A percentile compares a stretch with the other conserved stretches of the same genome.
Evolutionary conservation across 2,888 invertebrate species (phyloP).

Genomic region (Teleiodes luculella): DNA sequence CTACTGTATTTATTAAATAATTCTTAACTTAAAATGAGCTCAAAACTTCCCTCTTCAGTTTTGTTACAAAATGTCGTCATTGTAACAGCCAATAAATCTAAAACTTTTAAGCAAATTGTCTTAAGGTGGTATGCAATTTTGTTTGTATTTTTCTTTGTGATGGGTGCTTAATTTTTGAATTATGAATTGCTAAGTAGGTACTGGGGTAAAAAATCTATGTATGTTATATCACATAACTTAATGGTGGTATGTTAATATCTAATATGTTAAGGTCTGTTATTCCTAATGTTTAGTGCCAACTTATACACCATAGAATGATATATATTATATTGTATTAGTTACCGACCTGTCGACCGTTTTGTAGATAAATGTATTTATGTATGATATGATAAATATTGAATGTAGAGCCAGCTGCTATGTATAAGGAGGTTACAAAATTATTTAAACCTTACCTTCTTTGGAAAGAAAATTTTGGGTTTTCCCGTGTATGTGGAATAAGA

Average conservation of each 20-base stretch:
- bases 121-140: not conserved
- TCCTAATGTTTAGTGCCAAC: too few species aligned
- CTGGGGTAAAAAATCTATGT: too few species aligned
- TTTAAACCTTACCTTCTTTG: slow-evolving; percentile 69
- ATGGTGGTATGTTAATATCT: too few species aligned
- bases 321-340: too few species aligned
- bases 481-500: slow-evolving; percentile 73
- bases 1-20: not conserved
- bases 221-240: too few species aligned
- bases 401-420: slow-evolving; percentile 6
- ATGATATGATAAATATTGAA: slow-evolving; percentile 7
- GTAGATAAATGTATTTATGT: not conserved
- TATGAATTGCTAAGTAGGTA: not conserved
- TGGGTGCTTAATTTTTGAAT: not conserved
- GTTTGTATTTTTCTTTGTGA: not conserved
- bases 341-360: not conserved
- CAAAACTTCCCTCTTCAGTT: too few species aligned
- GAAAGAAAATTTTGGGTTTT: slow-evolving; percentile 75
- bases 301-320: too few species aligned
- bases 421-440: not conserved
- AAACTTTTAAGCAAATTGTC: not conserved
- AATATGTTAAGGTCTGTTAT: too few species aligned
- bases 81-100: not conserved
- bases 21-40: not conserved
- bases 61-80: not conserved